Percentiles rank a stretch among this genome's conserved stretches.
Evolutionary conservation across 2,113 vertebrate genomes (phyloP).

Genomic region (Anoura caudifer): DNA sequence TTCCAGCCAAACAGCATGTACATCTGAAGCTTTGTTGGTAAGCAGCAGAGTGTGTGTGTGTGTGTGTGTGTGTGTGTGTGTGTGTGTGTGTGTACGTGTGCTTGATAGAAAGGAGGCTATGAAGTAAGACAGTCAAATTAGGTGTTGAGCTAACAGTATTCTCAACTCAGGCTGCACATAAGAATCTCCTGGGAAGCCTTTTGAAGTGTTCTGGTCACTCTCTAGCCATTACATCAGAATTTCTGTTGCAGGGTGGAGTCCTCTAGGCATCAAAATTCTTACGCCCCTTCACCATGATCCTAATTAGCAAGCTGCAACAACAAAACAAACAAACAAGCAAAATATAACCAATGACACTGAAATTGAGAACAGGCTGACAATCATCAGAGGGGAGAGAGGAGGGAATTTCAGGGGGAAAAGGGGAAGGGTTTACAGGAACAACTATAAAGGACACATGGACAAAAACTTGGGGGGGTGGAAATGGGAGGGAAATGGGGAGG

Average conservation of each 20-base stretch:
- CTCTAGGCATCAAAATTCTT: neutral
- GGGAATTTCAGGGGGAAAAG: no score
- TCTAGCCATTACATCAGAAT: neutral
- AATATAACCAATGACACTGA: no score
- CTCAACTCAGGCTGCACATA: neutral
- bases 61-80: neutral
- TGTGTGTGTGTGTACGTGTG: neutral
- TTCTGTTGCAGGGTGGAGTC: neutral
- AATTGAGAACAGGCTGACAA: no score
- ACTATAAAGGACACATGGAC: no score
- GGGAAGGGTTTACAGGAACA: no score
- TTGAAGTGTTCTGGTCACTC: neutral
- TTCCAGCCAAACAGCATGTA: neutral
- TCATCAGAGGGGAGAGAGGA: no score
- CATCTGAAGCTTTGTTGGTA: neutral
- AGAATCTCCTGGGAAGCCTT: neutral
- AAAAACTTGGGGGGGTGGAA: no score
- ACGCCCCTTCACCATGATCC: neutral
- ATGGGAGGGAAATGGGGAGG: no score
- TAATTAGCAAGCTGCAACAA: neutral
- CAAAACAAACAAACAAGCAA: no score
- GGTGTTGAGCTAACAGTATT: neutral
- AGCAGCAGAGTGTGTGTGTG: neutral
- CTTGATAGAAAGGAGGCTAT: neutral
- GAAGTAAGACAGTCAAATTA: neutral